Evolutionary conservation across 2,888 invertebrate species (phyloP), one percentile per base, ranked within the genome.

Genomic region (Drosophila meridionalis): DNA sequence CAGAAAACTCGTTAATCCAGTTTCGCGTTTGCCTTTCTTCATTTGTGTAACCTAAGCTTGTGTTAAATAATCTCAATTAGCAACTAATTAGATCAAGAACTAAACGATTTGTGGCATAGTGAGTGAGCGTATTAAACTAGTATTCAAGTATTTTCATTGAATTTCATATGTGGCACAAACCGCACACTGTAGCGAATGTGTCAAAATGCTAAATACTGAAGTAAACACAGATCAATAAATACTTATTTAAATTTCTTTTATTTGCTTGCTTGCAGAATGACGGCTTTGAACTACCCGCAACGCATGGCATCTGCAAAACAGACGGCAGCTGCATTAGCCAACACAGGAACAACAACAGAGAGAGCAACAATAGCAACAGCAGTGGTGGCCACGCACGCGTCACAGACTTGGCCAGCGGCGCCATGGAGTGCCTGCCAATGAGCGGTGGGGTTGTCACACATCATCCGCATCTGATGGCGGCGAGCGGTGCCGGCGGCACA

Each of bases 351-450:
- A 80, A 63, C 73, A 74, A 53, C 53, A 62, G 71, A 55, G 65
- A 67, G 57, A 50, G 55, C 71, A 82, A 56, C 7, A 70, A 61
- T 72, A 61, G 68, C 69, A 65, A 71, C 70, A 63, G 59, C 60
- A 67, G 38, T 55, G 69, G 74, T 67, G 76, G 78, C 71, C 76
- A 59, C 73, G 52, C 78, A 57, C 80, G 84, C 55, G 60, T 65
- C 66, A 76, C 73, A 57, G 74, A 82, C 42, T 64, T 81, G 77
- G 89, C 82, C 77, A 70, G 80, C 70, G 87, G 81, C 55, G 82
- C 96, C 93, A 96, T 97, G 96, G 97, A 97, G 94, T 96, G 96
- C 94, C 94, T 96, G 94, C 96, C 96, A 92, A 94, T 96, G 92
- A 96, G 96, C 87, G 96, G 95, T 70, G 58, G 78, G 52, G 73